phyloP scores from a whole-genome alignment of 2,888 invertebrate species.

The Eurois occulta region DNA sequence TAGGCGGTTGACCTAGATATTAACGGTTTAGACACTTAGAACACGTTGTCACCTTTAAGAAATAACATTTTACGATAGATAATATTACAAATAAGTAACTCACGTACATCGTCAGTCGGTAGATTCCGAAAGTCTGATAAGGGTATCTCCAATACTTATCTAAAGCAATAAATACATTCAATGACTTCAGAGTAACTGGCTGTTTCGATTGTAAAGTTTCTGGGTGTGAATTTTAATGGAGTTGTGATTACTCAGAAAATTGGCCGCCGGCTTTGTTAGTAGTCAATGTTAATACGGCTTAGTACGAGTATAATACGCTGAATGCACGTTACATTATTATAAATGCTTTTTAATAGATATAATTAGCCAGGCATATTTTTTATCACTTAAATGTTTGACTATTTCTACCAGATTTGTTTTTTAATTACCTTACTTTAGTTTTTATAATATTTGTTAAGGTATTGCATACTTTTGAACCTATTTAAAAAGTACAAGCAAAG shows the following conservation, averaged over 20 bases:
- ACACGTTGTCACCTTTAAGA: not conserved
- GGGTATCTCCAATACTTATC: constrained; percentile 43
- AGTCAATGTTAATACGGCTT: not conserved
- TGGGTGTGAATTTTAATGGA: constrained; percentile 13
- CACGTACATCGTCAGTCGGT: constrained; percentile 25
- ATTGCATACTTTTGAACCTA: constrained; percentile 18
- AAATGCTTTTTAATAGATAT: no score
- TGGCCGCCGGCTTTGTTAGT: not conserved
- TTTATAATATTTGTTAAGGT: constrained; percentile 7
- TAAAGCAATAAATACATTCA: constrained; percentile 40
- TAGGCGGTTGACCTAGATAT: not conserved
- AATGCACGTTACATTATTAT: not conserved
- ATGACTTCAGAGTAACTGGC: constrained; percentile 12
- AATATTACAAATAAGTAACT: constrained; percentile 28
- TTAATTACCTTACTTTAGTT: not conserved
- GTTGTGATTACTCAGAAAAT: constrained; percentile 1
- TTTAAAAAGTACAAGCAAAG: constrained; percentile 27
- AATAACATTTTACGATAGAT: constrained; percentile 7
- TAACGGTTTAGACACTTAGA: not conserved
- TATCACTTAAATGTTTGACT: not conserved
- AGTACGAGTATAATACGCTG: not conserved
- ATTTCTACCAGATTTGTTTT: not conserved
- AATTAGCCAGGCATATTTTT: not conserved
- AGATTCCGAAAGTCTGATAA: constrained; percentile 40
- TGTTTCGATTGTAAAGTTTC: constrained; percentile 11